Evolutionary conservation across 64 coral and sea anemone species (phyloP), one percentile per base, ranked within the genome.

Genomic region (Montipora capricornis): DNA sequence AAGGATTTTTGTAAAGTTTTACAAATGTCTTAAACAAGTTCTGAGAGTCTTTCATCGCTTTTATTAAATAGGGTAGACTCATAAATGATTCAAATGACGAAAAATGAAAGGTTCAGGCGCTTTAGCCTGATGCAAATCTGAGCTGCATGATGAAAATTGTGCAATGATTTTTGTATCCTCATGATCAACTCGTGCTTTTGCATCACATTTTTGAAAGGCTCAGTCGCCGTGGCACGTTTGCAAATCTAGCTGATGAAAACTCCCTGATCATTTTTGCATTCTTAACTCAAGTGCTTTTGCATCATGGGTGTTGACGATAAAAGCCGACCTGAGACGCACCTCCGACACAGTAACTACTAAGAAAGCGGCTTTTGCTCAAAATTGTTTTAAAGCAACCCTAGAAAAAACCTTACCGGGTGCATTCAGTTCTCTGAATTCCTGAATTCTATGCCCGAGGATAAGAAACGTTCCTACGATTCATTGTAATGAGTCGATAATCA

Each of bases 181-280:
- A 57, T 57, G 53, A 57, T 57, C 53, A 57, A 57, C 53, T 57
- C 53, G 53, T 57, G 53, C 53, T 57, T 57, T 57, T 57, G 53
- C 53, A 57, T 57, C 6, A 57, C 53, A 57, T 0, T 57, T 57
- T 57, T 57, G 53, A 57, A 73, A 73, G 68, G 15, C 16, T 73
- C 68, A 73, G 68, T 8, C 68, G 4, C 68, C 24, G 68, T 73
- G 68, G 68, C 12, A n/a, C 16, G 68, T 73, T 73, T 73, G 68
- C 68, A 73, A 73, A 73, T 73, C 68, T 73, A 73, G 68, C 68
- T 73, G 68, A 73, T 73, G 68, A 73, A 73, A 73, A 73, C 68
- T 73, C 68, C 68, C 0, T 22, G 16, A 22, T 73, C 68, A 73
- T 73, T 73, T 73, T 73, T 73, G 68, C 68, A 73, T 73, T 73